Evolutionary conservation across 2,113 vertebrate genomes (phyloP).

Genomic region (Syngnathus typhle): DNA sequence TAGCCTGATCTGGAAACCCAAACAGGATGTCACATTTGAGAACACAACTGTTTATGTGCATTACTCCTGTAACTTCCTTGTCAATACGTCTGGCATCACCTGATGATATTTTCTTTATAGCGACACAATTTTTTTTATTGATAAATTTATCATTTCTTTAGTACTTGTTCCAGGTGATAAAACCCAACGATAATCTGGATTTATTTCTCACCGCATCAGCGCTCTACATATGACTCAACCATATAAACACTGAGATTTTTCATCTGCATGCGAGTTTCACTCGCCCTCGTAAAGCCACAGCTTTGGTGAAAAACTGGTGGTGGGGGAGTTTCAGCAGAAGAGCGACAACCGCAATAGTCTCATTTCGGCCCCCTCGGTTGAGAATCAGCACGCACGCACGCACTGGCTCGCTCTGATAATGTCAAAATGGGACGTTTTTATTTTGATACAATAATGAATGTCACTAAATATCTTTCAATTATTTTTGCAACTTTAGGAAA

Average conservation of each 20-base stretch:
- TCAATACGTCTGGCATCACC: neutral
- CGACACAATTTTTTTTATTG: too few species aligned
- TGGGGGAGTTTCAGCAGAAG: neutral
- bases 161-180: too few species aligned
- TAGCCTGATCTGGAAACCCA: slow-evolving; percentile 75
- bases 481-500: too few species aligned
- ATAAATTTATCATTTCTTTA: neutral
- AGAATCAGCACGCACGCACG: slow-evolving; percentile 48
- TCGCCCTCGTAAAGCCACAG: slow-evolving; percentile 31
- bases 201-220: slow-evolving; percentile 2
- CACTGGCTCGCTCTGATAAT: slow-evolving; percentile 57
- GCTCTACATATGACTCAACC: slow-evolving; percentile 17
- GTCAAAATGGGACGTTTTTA: slow-evolving; percentile 31
- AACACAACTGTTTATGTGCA: neutral
- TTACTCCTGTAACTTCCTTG: neutral
- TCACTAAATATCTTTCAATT: too few species aligned
- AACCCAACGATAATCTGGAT: neutral
- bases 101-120: too few species aligned
- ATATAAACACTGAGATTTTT: slow-evolving; percentile 53
- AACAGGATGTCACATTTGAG: neutral
- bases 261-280: slow-evolving; percentile 39
- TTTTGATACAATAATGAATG: neutral
- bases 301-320: slow-evolving; percentile 29
- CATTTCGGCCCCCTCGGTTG: slow-evolving; percentile 27
- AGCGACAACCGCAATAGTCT: slow-evolving; percentile 21